Evolutionary conservation across 2,113 vertebrate genomes (phyloP), one percentile per base, ranked within the genome.

Genomic region (Antechinus stuartii): DNA sequence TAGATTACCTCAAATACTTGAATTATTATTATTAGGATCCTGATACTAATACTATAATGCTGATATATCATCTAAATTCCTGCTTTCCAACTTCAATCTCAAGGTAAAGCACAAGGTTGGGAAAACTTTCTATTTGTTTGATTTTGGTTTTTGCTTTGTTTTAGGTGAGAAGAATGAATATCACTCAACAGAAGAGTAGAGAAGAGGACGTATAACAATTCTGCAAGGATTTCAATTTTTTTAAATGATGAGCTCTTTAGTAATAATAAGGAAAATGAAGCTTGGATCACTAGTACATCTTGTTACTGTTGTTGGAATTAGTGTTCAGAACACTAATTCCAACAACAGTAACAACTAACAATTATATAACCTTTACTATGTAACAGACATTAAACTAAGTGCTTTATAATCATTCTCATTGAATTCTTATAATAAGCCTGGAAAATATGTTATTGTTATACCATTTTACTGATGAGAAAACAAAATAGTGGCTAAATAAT

Each of bases 341-440:
- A 42, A 35, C 16, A n/a, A 24, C 4, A 16, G 19, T 1, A 76
- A 76, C 35, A 76, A 76, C 30, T 61, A 14, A 76, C 16, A 42
- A 8, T 84, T 42, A 22, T 42, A 42, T 84, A 84, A 8, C 2
- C n/a, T 2, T 84, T 42, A 16, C 14, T 76, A 2, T 68, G 26
- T 16, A 6, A 76, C 12, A n/a, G 35, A 12, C 30, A 76, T 6
- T 76, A 16, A 16, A 12, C 4, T n/a, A 76, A 76, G 30, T n/a
- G 61, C 3, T n/a, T 42, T 42, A 22, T 16, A 23, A 84, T n/a
- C 19, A 76, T n/a, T 42, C 16, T 84, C 26, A 22, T 76, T 76
- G 3, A 14, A 76, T n/a, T n/a, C 14, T 22, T 16, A 22, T 0
- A 42, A 42, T 2, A 22, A 42, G 1, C 16, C 3, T 2, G 3